Percentiles rank a stretch among this genome's conserved stretches.
Evolutionary conservation across 2,888 invertebrate genomes (phyloP).

Genomic region (Ephialtes manifestator): DNA sequence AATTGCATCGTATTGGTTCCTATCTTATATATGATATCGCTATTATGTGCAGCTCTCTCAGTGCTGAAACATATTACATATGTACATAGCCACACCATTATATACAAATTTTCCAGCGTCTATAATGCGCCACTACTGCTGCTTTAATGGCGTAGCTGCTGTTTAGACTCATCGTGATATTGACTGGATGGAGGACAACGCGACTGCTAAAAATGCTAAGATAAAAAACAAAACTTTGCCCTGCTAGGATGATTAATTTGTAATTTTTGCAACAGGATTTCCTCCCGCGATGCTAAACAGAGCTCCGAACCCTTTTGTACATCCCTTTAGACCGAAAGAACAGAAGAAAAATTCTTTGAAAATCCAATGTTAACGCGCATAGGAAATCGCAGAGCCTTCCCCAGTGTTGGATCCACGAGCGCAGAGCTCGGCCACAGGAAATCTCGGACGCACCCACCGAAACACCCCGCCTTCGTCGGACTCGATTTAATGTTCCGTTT

Average conservation of each 20-base stretch:
- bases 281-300: constrained; percentile 39
- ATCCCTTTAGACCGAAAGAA: not conserved
- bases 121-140: constrained; percentile 81
- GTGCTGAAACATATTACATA: constrained; percentile 77
- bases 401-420: constrained; percentile 68
- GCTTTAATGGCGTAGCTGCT: constrained; percentile 80
- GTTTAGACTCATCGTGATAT: constrained; percentile 58
- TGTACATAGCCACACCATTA: constrained; percentile 83
- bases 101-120: constrained; percentile 84
- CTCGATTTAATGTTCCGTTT: constrained; percentile 85
- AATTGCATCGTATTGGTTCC: constrained; percentile 84
- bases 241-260: constrained; percentile 41
- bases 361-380: constrained; percentile 65
- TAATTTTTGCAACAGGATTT: constrained; percentile 61
- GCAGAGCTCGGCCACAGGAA: constrained; percentile 81
- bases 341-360: constrained; percentile 17
- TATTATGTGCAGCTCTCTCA: constrained; percentile 78
- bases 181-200: not conserved
- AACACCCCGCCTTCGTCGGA: constrained; percentile 83
- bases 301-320: not conserved
- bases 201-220: not conserved
- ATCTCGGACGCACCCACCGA: constrained; percentile 85
- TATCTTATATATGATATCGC: constrained; percentile 82
- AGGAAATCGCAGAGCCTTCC: constrained; percentile 77
- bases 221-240: constrained; percentile 8